These are phyloP conservation scores for Chymomyza caudatula DNA, from an alignment of 2,888 invertebrate species.

Conservation along the genomic window DNA sequence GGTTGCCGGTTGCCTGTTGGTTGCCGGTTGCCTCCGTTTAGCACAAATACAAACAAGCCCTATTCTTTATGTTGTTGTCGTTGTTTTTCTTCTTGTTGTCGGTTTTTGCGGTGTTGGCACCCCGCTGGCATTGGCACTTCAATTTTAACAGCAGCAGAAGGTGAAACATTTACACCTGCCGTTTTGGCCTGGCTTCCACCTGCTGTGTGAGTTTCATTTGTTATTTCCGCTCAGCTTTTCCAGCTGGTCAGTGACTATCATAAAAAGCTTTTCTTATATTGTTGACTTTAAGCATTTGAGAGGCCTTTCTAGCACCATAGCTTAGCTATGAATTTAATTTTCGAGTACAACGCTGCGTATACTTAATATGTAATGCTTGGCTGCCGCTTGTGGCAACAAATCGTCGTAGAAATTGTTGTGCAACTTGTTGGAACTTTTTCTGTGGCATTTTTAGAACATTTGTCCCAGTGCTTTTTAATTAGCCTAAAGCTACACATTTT, in stretches of 20 bases:
- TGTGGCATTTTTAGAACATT: neutral
- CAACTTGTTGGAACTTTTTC: neutral
- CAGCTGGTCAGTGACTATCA: neutral
- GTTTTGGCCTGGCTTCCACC: neutral
- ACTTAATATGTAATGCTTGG: neutral
- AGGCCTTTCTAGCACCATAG: neutral
- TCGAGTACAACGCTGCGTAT: neutral
- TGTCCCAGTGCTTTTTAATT: neutral
- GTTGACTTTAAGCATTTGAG: neutral
- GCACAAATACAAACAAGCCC: constrained; percentile 43
- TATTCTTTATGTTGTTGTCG: constrained; percentile 23
- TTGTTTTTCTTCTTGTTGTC: constrained; percentile 10
- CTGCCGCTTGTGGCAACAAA: neutral
- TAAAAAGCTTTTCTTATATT: neutral
- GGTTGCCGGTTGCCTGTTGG: neutral
- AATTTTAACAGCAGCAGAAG: constrained; percentile 46
- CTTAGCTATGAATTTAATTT: neutral
- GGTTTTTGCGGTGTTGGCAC: constrained; percentile 49
- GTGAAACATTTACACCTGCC: neutral
- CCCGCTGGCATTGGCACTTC: constrained; percentile 68
- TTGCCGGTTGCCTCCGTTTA: constrained; percentile 4
- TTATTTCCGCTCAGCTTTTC: neutral
- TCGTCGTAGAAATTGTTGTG: neutral
- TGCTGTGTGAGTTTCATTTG: neutral
- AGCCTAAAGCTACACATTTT: neutral